phyloP scores from a whole-genome alignment of 2,797 vertebrate genomes.

The Capromys pilorides region DNA sequence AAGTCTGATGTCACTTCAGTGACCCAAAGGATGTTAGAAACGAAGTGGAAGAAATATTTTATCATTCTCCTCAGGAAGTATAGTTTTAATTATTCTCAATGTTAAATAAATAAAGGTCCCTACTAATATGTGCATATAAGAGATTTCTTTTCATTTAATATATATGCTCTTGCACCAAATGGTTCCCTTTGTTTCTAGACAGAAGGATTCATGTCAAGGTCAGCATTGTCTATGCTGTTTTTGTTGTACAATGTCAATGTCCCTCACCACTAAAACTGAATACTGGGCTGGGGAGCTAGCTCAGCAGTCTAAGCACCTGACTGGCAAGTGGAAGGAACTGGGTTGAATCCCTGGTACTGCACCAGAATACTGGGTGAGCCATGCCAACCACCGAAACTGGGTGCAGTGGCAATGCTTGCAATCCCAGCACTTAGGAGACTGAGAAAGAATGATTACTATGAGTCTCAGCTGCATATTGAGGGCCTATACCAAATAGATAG shows the following conservation, averaged over 20 bases:
- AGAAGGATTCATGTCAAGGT: background rate
- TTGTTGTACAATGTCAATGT: background rate
- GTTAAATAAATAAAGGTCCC: conserved; percentile 37
- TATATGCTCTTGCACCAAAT: background rate
- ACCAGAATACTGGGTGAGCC: no score
- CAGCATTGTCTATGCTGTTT: background rate
- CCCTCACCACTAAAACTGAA: background rate
- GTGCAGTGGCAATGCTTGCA: no score
- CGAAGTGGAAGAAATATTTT: background rate
- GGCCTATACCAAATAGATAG: no score
- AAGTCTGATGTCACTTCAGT: conserved; percentile 12
- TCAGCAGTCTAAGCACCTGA: no score
- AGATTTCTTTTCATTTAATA: conserved; percentile 38
- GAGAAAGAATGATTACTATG: no score
- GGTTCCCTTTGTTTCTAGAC: background rate
- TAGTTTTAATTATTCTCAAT: conserved; percentile 62
- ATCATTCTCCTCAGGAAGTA: conserved; percentile 71
- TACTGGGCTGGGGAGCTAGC: no score
- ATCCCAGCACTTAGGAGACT: no score
- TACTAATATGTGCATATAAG: conserved; percentile 32
- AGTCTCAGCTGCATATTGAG: no score
- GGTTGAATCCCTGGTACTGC: no score
- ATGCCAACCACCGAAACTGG: no score
- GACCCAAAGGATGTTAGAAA: conserved; percentile 27
- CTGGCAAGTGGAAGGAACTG: no score